These are phyloP conservation scores for Aurelia coerulea DNA, from an alignment of 30 jellyfish, hydroid and myxozoan species.

Conservation along the genomic window DNA sequence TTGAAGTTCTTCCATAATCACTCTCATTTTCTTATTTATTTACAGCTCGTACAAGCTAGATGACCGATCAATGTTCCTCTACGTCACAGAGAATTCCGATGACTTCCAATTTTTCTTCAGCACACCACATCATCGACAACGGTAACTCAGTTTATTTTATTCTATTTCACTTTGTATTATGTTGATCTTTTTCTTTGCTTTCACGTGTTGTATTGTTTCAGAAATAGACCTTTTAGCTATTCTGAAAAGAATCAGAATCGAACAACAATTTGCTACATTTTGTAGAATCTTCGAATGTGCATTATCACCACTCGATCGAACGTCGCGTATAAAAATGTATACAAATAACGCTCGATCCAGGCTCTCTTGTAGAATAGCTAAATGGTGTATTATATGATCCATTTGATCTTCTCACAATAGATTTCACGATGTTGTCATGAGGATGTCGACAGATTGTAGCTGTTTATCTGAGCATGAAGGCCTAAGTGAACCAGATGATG, in stretches of 20 bases:
- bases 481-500: slow-evolving; percentile 42
- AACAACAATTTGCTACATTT: no score
- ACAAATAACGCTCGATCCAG: no score
- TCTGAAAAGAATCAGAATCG: no score
- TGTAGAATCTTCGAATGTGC: no score
- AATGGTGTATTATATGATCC: no score
- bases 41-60: slow-evolving; percentile 84
- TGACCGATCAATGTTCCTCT: slow-evolving; percentile 81
- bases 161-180: background rate
- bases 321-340: no score
- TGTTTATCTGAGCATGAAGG: slow-evolving; percentile 26
- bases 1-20: background rate
- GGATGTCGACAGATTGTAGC: slow-evolving; percentile 43
- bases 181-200: background rate
- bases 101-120: slow-evolving; percentile 93
- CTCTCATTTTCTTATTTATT: background rate
- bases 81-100: slow-evolving; percentile 89
- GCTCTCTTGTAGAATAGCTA: no score
- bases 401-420: background rate
- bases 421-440: slow-evolving; percentile 44
- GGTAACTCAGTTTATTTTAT: slow-evolving; percentile 44
- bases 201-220: background rate
- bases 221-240: no score
- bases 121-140: slow-evolving; percentile 70
- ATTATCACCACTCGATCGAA: no score